Conservation (phyloP, 1,140 invertebrate species). For the Bombus difficillimus region DNA sequence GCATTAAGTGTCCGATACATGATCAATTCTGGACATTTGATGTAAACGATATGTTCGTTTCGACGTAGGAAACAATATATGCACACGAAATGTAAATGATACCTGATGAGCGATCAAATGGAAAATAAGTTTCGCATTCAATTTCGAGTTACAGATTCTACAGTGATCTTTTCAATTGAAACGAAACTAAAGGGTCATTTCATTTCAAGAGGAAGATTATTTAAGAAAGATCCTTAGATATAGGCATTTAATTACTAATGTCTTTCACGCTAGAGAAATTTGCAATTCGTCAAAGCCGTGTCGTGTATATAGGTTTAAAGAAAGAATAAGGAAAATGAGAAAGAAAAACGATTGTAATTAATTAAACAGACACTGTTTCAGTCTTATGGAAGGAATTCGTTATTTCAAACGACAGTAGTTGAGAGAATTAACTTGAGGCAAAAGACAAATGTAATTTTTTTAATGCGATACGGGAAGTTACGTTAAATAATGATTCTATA, state of each 20-base stretch:
- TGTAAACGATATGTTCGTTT: not conserved
- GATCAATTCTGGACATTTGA: not conserved
- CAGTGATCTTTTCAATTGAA: not conserved
- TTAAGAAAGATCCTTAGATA: no score
- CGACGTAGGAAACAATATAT: not conserved
- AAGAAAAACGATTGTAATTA: conserved; percentile 1
- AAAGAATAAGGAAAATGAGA: no score
- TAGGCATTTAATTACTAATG: no score
- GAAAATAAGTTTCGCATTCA: not conserved
- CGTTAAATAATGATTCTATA: not conserved
- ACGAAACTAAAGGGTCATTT: not conserved
- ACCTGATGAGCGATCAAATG: not conserved
- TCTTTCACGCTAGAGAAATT: no score
- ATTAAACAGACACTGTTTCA: not conserved
- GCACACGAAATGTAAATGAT: not conserved
- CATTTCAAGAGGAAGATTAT: not conserved
- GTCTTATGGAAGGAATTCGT: not conserved
- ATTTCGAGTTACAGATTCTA: not conserved
- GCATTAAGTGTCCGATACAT: not conserved
- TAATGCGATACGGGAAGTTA: not conserved
- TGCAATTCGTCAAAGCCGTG: no score
- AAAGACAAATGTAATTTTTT: not conserved
- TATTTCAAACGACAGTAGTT: not conserved
- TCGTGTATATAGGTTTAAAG: no score
- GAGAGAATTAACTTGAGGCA: not conserved